Evolutionary conservation across 2,888 invertebrate genomes (phyloP).

Genomic region (Noctua comes): DNA sequence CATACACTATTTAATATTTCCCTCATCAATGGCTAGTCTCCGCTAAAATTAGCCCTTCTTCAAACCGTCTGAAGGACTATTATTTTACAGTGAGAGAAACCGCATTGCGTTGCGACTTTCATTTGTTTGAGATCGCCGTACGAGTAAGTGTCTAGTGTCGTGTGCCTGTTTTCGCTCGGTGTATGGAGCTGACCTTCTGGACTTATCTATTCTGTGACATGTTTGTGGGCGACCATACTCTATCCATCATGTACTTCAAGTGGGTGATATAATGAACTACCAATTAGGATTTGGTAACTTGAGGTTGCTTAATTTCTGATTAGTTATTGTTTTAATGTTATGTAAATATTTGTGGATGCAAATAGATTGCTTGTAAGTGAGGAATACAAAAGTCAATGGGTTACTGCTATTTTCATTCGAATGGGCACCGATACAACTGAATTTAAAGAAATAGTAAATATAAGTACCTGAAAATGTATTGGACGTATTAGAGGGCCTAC

Average conservation of each 20-base stretch:
- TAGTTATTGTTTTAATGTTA: slow-evolving; percentile 44
- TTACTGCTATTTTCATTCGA: not conserved
- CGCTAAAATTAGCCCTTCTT: not conserved
- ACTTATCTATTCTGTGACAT: not conserved
- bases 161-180: not conserved
- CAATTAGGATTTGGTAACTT: slow-evolving; percentile 49
- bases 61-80: not conserved
- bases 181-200: not conserved
- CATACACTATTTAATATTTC: not conserved
- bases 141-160: not conserved
- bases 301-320: slow-evolving; percentile 45
- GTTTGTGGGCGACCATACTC: slow-evolving; percentile 49
- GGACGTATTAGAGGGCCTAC: not conserved
- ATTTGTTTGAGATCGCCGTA: not conserved
- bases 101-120: too few relatives aligned
- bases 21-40: not conserved
- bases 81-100: not conserved
- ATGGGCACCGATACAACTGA: not conserved
- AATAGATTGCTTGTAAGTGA: not conserved
- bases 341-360: slow-evolving; percentile 21
- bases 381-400: not conserved
- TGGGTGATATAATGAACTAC: slow-evolving; percentile 58
- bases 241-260: slow-evolving; percentile 40
- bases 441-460: too few relatives aligned
- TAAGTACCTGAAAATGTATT: too few relatives aligned